Conservation (phyloP, 1,140 invertebrate genomes). For the Cyclargus thomasi region DNA sequence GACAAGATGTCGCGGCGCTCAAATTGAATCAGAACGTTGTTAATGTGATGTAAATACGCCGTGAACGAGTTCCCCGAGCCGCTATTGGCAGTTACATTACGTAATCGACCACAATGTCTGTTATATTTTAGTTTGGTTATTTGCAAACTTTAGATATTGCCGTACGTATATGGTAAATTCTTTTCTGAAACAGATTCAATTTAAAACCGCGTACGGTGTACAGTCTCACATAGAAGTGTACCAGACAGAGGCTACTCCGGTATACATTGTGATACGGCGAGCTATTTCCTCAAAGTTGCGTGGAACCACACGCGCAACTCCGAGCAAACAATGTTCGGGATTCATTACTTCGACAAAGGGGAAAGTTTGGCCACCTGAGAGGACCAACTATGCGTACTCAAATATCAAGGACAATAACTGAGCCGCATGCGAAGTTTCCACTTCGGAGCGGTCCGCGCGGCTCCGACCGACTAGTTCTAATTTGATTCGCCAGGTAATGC, state of each 20-base stretch:
- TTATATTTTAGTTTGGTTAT: neutral
- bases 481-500: neutral
- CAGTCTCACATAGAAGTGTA: neutral
- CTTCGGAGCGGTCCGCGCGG: neutral
- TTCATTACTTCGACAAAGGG: slow-evolving; percentile 44
- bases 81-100: neutral
- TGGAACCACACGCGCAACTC: slow-evolving; percentile 32
- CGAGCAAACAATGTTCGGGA: slow-evolving; percentile 36
- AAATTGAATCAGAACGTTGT: neutral
- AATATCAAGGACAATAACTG: slow-evolving; percentile 30
- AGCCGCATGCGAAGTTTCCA: neutral
- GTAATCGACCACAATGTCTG: neutral
- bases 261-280: neutral
- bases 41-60: neutral
- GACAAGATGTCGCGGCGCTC: neutral
- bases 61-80: neutral
- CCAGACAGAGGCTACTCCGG: neutral
- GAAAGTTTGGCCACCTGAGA: slow-evolving; percentile 35
- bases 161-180: neutral
- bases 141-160: neutral
- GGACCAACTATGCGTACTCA: slow-evolving; percentile 35
- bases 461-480: neutral
- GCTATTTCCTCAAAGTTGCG: slow-evolving; percentile 26
- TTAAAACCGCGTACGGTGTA: neutral
- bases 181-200: neutral